Evolutionary conservation across 1,140 invertebrate genomes (phyloP).

Genomic region (Sycobia sp.): DNA sequence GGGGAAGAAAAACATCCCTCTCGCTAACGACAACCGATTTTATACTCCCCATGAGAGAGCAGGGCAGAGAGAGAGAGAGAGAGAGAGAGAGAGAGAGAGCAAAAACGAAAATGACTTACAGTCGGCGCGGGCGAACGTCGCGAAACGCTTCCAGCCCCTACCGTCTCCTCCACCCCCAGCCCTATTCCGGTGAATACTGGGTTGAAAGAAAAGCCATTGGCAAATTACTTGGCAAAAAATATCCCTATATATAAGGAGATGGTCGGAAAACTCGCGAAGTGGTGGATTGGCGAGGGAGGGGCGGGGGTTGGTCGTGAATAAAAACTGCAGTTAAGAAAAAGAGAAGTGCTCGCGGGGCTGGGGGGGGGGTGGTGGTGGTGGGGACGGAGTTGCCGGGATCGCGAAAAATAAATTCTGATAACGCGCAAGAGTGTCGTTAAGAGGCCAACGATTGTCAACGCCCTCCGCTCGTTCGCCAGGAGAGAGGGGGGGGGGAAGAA

Average conservation of each 20-base stretch:
- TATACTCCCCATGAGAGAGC: too few species aligned
- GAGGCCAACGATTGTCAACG: constrained; percentile 3
- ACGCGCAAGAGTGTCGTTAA: constrained; percentile 11
- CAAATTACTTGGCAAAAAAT: constrained; percentile 28
- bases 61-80: too few species aligned
- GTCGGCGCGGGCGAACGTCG: constrained; percentile 11
- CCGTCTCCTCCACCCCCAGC: too few species aligned
- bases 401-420: constrained; percentile 29
- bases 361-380: too few species aligned
- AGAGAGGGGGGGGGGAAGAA: too few species aligned
- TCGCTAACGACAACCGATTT: constrained; percentile 30
- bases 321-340: constrained; percentile 23
- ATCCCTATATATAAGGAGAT: neutral
- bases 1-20: constrained; percentile 24
- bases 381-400: too few species aligned
- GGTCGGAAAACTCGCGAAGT: neutral
- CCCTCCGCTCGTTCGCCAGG: too few species aligned
- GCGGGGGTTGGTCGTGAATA: too few species aligned
- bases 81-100: neutral
- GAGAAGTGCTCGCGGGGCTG: neutral
- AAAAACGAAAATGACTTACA: constrained; percentile 35
- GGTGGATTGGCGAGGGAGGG: too few species aligned
- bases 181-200: neutral
- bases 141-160: neutral
- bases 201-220: constrained; percentile 33